Conservation (phyloP, 1,140 invertebrate genomes). For the Tetranychus cinnabarinus region DNA sequence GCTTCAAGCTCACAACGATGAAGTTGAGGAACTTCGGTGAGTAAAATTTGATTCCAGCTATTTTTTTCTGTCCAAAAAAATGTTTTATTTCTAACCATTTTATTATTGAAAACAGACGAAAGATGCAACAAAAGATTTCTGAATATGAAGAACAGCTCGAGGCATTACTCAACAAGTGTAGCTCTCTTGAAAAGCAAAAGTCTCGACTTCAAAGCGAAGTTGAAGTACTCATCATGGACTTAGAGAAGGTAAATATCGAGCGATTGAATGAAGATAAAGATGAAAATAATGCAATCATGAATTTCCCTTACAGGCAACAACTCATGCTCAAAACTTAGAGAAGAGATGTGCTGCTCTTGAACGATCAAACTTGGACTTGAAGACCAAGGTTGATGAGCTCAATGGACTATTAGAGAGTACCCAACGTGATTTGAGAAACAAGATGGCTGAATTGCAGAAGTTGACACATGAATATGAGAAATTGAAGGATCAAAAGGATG, state of each 20-base stretch:
- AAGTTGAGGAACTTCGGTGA: constrained; percentile 66
- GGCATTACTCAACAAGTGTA: constrained; percentile 65
- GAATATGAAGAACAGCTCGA: constrained; percentile 92
- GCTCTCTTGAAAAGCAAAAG: constrained; percentile 81
- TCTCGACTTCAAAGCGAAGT: constrained; percentile 83
- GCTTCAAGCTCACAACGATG: constrained; percentile 61
- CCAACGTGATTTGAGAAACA: constrained; percentile 67
- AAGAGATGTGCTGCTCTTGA: constrained; percentile 74
- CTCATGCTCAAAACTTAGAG: constrained; percentile 70
- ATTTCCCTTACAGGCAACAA: constrained; percentile 41
- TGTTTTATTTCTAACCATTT: neutral
- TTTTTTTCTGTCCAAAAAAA: neutral
- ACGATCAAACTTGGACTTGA: constrained; percentile 56
- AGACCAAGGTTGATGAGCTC: constrained; percentile 55
- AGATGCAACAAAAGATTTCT: constrained; percentile 66
- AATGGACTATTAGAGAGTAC: constrained; percentile 61
- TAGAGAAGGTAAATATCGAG: constrained; percentile 46
- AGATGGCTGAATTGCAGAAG: constrained; percentile 59
- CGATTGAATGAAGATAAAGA: too few species aligned
- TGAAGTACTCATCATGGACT: constrained; percentile 84
- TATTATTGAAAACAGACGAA: constrained; percentile 29
- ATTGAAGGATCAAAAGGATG: constrained; percentile 72
- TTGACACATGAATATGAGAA: constrained; percentile 73
- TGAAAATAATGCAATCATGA: neutral
- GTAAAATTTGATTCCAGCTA: neutral